Evolutionary conservation across 1,140 invertebrate species (phyloP).

Genomic region (Leptinotarsa undecemlineata): DNA sequence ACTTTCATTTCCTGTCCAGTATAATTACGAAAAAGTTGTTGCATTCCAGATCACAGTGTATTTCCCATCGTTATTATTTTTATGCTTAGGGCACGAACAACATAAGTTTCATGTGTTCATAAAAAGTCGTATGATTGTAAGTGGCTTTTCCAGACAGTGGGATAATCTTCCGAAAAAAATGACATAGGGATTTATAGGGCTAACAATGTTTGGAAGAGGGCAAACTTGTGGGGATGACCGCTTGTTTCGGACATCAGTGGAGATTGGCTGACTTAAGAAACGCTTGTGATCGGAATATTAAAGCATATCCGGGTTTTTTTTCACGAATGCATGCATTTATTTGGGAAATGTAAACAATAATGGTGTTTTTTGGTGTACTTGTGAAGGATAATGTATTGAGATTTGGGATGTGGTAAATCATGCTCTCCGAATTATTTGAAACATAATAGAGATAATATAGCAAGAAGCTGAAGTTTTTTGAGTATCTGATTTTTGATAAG

Average conservation of each 20-base stretch:
- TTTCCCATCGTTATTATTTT: slow-evolving; percentile 7
- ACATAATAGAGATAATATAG: no score
- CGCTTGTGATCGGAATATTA: slow-evolving; percentile 37
- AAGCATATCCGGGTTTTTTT: neutral
- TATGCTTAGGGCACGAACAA: slow-evolving; percentile 15
- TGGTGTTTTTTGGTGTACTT: no score
- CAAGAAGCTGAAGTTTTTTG: no score
- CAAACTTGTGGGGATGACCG: slow-evolving; percentile 43
- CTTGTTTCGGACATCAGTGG: slow-evolving; percentile 36
- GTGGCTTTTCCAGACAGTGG: slow-evolving; percentile 51
- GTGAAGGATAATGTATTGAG: neutral
- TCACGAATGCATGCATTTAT: slow-evolving; percentile 10
- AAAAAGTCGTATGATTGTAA: slow-evolving; percentile 54
- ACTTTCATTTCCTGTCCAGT: no score
- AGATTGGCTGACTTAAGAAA: slow-evolving; percentile 47
- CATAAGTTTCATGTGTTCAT: slow-evolving; percentile 49
- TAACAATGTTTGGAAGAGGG: slow-evolving; percentile 51
- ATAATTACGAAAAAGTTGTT: no score
- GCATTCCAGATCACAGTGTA: neutral
- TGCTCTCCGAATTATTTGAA: no score
- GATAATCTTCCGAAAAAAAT: slow-evolving; percentile 52
- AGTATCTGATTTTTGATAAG: no score
- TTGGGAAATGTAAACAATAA: no score
- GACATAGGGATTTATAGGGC: slow-evolving; percentile 53
- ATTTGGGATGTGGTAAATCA: neutral